Evolutionary conservation across 2,113 vertebrate species (phyloP).

Genomic region (Eira barbara): DNA sequence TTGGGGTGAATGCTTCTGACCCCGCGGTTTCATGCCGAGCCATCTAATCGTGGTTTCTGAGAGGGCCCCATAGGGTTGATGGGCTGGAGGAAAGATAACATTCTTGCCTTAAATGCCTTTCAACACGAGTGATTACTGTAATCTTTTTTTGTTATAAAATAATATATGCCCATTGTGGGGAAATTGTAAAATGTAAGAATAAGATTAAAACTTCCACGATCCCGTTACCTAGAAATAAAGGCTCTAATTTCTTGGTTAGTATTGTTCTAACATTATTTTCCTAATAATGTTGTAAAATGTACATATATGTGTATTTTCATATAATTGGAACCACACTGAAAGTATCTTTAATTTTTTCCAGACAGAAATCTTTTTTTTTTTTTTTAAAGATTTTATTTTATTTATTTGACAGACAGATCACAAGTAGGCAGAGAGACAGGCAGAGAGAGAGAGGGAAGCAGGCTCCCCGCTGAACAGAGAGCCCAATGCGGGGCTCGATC

Average conservation of each 20-base stretch:
- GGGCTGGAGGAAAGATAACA: not conserved
- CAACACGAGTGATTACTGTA: not conserved
- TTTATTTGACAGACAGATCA: too few relatives aligned
- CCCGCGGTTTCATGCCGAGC: not conserved
- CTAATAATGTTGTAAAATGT: not conserved
- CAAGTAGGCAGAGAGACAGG: too few relatives aligned
- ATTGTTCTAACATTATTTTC: not conserved
- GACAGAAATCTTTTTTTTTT: not conserved
- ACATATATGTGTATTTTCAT: not conserved
- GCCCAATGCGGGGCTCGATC: too few relatives aligned
- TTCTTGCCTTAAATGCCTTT: not conserved
- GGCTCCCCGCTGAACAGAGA: too few relatives aligned
- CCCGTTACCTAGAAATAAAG: not conserved
- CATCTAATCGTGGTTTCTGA: not conserved
- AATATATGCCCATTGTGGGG: not conserved
- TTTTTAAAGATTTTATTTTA: too few relatives aligned
- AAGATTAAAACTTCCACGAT: not conserved
- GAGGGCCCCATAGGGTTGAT: not conserved
- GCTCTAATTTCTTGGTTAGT: not conserved
- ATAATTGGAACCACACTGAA: not conserved
- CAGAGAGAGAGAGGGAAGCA: too few relatives aligned
- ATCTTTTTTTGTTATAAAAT: not conserved
- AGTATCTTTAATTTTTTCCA: not conserved
- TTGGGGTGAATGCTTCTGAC: not conserved
- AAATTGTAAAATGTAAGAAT: not conserved